Conservation (phyloP, 2,888 invertebrate species). For the Cheilosia grossa region DNA sequence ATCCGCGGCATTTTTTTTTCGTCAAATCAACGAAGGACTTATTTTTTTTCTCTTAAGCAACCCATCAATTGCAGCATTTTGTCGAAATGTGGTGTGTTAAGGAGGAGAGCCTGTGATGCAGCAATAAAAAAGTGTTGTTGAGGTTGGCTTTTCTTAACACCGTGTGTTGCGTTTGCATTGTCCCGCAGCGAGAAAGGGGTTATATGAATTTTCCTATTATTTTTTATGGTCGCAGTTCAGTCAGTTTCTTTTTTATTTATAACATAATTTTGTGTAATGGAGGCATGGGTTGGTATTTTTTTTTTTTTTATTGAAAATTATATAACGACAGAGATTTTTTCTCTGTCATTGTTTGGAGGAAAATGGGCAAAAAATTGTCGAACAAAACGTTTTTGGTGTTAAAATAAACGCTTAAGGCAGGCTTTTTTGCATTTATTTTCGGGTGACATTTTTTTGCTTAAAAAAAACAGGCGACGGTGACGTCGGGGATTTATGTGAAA, state of each 20-base stretch:
- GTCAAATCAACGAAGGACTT: conserved; percentile 19
- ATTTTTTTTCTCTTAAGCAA: conserved; percentile 12
- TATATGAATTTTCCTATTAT: conserved; percentile 29
- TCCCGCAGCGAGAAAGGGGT: conserved; percentile 46
- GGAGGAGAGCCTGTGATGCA: conserved; percentile 46
- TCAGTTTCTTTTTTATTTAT: conserved; percentile 67
- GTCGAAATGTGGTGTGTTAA: conserved; percentile 68
- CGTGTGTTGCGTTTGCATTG: conserved; percentile 55
- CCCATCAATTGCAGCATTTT: conserved; percentile 61
- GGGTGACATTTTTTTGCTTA: conserved; percentile 12
- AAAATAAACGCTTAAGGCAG: conserved; percentile 73
- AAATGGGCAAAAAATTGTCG: conserved; percentile 72
- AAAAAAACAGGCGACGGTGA: background rate
- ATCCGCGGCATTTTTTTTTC: conserved; percentile 59
- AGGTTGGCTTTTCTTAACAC: conserved; percentile 73
- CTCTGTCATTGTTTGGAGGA: conserved; percentile 43
- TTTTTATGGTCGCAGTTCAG: conserved; percentile 55
- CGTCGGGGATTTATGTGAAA: conserved; percentile 2
- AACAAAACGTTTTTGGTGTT: conserved; percentile 75
- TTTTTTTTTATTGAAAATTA: conserved; percentile 53
- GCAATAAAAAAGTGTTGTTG: conserved; percentile 60
- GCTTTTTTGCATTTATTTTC: conserved; percentile 42
- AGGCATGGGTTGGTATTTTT: conserved; percentile 48
- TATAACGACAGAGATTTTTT: conserved; percentile 63
- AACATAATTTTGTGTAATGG: conserved; percentile 71